Evolutionary conservation across 2,888 invertebrate species (phyloP).

Genomic region (Tortricodes alternella): DNA sequence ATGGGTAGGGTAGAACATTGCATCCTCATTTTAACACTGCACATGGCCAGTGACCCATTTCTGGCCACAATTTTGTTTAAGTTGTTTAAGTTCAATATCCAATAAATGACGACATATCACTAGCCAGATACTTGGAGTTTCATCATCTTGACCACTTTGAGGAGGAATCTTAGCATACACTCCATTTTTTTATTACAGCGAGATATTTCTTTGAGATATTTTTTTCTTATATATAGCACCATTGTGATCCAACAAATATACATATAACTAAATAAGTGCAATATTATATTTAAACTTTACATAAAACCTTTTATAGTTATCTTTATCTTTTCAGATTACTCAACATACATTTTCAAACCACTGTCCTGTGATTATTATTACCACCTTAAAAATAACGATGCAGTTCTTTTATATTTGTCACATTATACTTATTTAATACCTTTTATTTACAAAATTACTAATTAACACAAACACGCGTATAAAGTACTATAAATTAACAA

Average conservation of each 20-base stretch:
- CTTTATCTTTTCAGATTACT: slow-evolving; percentile 22
- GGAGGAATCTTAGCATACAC: neutral
- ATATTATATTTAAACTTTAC: slow-evolving; percentile 34
- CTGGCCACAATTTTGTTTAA: too few species aligned
- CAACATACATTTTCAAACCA: slow-evolving; percentile 17
- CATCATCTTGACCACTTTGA: too few species aligned
- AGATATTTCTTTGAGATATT: neutral
- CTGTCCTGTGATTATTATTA: neutral
- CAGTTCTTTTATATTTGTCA: slow-evolving; percentile 27
- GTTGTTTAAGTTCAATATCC: too few species aligned
- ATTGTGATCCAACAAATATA: slow-evolving; percentile 53
- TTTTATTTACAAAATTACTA: slow-evolving; percentile 47
- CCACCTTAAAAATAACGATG: slow-evolving; percentile 10
- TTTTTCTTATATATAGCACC: slow-evolving; percentile 52
- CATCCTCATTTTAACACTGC: too few species aligned
- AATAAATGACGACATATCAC: too few species aligned
- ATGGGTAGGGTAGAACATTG: too few species aligned
- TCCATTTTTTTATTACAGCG: neutral
- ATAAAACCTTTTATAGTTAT: slow-evolving; percentile 17
- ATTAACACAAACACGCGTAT: slow-evolving; percentile 42
- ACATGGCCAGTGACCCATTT: too few species aligned
- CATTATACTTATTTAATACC: slow-evolving; percentile 36
- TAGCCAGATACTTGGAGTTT: too few species aligned
- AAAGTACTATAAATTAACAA: slow-evolving; percentile 70
- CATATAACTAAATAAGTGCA: slow-evolving; percentile 31